Evolutionary conservation across 1,140 invertebrate genomes (phyloP), one percentile per base, ranked within the genome.

Genomic region (Sesamia nonagrioides): DNA sequence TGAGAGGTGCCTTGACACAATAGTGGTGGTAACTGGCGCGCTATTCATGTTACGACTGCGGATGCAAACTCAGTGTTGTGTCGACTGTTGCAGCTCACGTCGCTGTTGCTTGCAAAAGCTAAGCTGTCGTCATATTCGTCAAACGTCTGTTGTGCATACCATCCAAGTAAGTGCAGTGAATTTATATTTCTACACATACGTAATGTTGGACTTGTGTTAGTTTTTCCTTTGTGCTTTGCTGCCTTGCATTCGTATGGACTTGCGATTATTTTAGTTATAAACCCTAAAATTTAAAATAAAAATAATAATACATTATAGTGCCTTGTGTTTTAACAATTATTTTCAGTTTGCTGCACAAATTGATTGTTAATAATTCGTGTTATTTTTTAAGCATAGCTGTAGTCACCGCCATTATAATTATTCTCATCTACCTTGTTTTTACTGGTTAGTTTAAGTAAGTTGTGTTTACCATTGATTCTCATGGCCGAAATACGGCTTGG

Each of bases 1-100:
- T 42, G 63, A 50, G 63, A 68, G 63, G 63, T 68, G 63, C 63
- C 63, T 68, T 68, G 63, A 68, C 63, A 68, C 63, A 42, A 48
- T 48, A 68, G 63, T 68, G 63, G 63, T 33, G 63, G 63, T n/a
- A 48, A 48, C 17, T 21, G 18, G 63, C 42, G 6, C 17, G 18
- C 40, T 40, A 42, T 50, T 27, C 40, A 5, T 13, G 42, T 42
- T 48, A 42, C 37, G 40, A 13, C 18, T 61, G 27, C 58, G 58
- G 58, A 61, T 61, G 37, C 63, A 48, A 48, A 11, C 42, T 68
- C 63, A 68, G 63, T 68, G n/a, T 48, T 6, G 63, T 48, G 63
- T 68, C 63, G 27, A 42, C 63, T 48, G 63, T 27, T 48, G 63
- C 40, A 68, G 63, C 63, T 2, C 4, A 13, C 40, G 8, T 5